These are phyloP conservation scores for Leiothrix lutea DNA, from an alignment of 2,113 vertebrate genomes.

Conservation along the genomic window DNA sequence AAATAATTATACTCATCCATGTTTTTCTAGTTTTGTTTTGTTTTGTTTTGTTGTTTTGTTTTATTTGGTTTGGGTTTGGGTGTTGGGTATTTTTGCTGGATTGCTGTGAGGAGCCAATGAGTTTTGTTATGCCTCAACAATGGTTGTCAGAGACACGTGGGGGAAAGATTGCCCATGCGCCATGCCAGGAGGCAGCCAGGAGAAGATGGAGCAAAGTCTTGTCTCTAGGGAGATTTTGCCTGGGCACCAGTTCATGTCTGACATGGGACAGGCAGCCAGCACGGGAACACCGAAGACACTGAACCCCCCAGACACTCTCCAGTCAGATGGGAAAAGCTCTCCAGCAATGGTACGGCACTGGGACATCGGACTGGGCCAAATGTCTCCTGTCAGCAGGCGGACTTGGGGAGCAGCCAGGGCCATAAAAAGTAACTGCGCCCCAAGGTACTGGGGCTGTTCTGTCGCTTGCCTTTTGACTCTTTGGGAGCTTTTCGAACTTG, in stretches of 20 bases:
- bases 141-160: background rate
- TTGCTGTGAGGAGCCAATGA: background rate
- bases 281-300: background rate
- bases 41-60: background rate
- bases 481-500: background rate
- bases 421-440: background rate
- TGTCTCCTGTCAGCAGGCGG: background rate
- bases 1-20: background rate
- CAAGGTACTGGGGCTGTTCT: no score
- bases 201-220: background rate
- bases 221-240: background rate
- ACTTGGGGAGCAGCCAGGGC: background rate
- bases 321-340: background rate
- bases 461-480: background rate
- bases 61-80: background rate
- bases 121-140: background rate
- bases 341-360: no score
- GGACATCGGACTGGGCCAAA: background rate
- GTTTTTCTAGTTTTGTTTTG: background rate
- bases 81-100: background rate
- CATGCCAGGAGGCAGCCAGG: background rate
- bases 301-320: background rate
- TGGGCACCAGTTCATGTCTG: background rate
- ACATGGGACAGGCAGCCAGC: background rate
- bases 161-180: no score